Evolutionary conservation across 2,797 vertebrate species (phyloP), one percentile per base, ranked within the genome.

Genomic region (Sebastes paucispinis): DNA sequence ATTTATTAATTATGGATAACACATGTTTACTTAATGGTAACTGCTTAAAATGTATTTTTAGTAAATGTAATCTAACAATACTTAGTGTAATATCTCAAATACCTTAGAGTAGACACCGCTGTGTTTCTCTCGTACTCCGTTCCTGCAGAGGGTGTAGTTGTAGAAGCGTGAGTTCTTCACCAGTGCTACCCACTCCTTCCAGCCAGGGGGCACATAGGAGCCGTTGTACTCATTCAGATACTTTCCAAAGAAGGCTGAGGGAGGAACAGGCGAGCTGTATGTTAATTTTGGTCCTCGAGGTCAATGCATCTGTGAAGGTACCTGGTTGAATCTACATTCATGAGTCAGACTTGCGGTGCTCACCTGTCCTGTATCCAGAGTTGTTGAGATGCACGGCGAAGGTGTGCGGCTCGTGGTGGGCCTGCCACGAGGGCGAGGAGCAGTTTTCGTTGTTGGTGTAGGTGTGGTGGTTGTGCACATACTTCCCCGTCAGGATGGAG

Each of bases 401-500:
- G 1, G 98, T 98, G 82, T 96, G 97, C 0, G 95, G 94, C 91
- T 99, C 98, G 0, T 99, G 98, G 91, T 97, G 97, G 0, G 95
- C 96, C 93, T 99, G 98, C 98, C 98, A 99, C 55, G 98, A 98
- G 0, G 97, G 97, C 0, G 98, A 99, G 22, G 98, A 99, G 91
- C 98, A 99, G 95, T 99, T 99, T 90, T 99, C 98, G 0, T 98
- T 99, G 96, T 99, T 99, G 71, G 98, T 99, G 93, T 98, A 98
- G 66, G 98, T 99, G 95, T 99, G 98, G 92, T 99, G 98, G 93
- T 99, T 99, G 95, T 99, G 98, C 55, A 98, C 98, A 0, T 99
- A 99, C 94, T 99, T 99, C 59, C 98, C 98, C 0, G 98, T 99
- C 81, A 99, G 96, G 91, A 99, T 97, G 83, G 98, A 97, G 69